Base-by-base conservation (phyloP, 2,113 vertebrate genomes). In the Pholis gunnellus region DNA sequence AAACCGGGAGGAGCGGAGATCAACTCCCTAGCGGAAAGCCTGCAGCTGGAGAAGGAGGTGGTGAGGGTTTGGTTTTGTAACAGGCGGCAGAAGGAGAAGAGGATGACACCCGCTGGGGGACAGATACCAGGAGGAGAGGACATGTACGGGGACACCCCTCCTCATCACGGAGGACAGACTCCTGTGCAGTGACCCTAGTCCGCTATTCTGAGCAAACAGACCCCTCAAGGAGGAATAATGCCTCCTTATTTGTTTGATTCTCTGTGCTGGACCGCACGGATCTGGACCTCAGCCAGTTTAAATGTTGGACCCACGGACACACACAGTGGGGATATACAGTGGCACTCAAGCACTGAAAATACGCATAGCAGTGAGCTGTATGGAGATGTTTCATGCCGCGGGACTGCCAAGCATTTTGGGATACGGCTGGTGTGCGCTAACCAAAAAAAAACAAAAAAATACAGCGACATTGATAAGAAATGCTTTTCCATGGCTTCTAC, bases 11-110 rank as follows among this genome's bases (percentile, higher is more conserved):
- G 96, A 88, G 97, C 97, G 91, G 98, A 99, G 95, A 98, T 99
- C 95, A 97, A 95, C 94, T 97, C 97, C 80, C 96, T 99, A 10
- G 98, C 98, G 95, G 97, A 99, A 96, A 97, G 96, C 94, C 96
- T 99, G 93, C 98, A 99, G 97, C 94, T 99, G 94, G 98, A 99
- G 95, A 99, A 99, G 93, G 98, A 99, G 96, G 98, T 99, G 95
- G 98, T 99, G 90, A 94, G 98, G 95, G 98, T 99, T 92, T 99
- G 98, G 98, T 99, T 99, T 95, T 99, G 98, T 95, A 99, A 99
- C 96, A 96, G 98, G 96, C 95, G 98, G 95, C 98, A 99, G 95
- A 99, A 99, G 95, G 98, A 99, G 96, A 99, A 99, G 96, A 95
- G 98, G 89, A 99, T 99, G 98, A 99, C 98, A 65, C 97, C 98